These are phyloP conservation scores for Laticauda colubrina DNA, from an alignment of 2,113 vertebrate species.

Conservation along the genomic window DNA sequence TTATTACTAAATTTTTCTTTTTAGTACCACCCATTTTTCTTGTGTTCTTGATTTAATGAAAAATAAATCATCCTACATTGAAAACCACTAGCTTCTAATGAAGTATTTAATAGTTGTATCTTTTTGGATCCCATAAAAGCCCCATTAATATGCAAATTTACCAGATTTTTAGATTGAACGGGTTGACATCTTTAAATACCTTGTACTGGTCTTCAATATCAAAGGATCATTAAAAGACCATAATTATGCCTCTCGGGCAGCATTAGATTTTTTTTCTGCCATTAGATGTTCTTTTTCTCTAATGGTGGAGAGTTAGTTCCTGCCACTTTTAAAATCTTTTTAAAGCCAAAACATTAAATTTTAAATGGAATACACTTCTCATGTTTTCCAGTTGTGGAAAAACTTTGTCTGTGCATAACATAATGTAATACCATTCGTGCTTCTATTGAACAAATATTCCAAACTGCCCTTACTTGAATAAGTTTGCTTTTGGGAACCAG, in stretches of 20 bases:
- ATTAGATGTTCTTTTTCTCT: background rate
- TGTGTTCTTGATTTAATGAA: background rate
- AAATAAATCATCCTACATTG: background rate
- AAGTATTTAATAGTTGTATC: background rate
- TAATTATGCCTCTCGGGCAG: background rate
- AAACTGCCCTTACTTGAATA: background rate
- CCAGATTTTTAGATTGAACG: background rate
- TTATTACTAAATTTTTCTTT: background rate
- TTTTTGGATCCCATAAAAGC: background rate
- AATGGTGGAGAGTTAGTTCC: background rate
- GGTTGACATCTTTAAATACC: background rate
- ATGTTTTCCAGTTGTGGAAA: background rate
- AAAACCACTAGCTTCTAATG: background rate
- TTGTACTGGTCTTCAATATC: background rate
- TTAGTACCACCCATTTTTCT: background rate
- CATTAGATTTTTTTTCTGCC: background rate
- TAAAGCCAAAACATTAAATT: background rate
- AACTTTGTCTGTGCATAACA: background rate
- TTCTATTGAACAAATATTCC: background rate
- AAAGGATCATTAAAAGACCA: background rate
- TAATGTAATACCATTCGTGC: background rate
- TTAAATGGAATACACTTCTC: background rate
- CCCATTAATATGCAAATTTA: background rate
- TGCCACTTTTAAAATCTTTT: background rate
- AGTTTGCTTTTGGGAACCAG: background rate